phyloP scores from a whole-genome alignment of 2,797 vertebrate species.

The Chrysocyon brachyurus region DNA sequence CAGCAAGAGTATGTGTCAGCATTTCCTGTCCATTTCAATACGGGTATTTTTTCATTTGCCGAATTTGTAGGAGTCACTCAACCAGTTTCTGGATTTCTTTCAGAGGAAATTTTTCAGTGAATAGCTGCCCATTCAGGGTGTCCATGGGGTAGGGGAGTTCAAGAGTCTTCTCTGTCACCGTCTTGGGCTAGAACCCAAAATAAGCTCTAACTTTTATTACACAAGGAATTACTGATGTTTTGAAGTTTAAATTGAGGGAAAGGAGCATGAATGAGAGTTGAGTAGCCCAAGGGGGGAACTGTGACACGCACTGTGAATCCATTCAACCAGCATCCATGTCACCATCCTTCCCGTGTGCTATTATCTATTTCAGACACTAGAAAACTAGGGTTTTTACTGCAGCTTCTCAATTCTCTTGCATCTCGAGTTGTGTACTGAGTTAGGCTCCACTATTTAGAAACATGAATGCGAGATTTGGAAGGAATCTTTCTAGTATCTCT shows the following conservation, averaged over 20 bases:
- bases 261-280: not conserved
- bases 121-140: not conserved
- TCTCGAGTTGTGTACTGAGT: not conserved
- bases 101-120: not conserved
- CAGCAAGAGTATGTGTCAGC: not conserved
- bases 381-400: not conserved
- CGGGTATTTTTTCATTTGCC: not conserved
- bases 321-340: not conserved
- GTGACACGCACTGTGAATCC: fast-evolving
- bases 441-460: not conserved
- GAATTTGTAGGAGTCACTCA: not conserved
- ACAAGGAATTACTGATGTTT: not conserved
- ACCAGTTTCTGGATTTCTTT: not conserved
- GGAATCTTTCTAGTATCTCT: not conserved
- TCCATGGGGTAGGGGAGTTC: not conserved
- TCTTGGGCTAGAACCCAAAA: not conserved
- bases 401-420: not conserved
- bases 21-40: not conserved
- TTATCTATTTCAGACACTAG: not conserved
- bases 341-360: not conserved
- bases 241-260: not conserved
- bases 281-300: not conserved
- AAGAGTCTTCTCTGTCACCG: too few relatives aligned
- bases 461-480: not conserved
- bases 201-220: not conserved